phyloP scores from a whole-genome alignment of 2,888 invertebrate genomes.

The Orthosia gothica region DNA sequence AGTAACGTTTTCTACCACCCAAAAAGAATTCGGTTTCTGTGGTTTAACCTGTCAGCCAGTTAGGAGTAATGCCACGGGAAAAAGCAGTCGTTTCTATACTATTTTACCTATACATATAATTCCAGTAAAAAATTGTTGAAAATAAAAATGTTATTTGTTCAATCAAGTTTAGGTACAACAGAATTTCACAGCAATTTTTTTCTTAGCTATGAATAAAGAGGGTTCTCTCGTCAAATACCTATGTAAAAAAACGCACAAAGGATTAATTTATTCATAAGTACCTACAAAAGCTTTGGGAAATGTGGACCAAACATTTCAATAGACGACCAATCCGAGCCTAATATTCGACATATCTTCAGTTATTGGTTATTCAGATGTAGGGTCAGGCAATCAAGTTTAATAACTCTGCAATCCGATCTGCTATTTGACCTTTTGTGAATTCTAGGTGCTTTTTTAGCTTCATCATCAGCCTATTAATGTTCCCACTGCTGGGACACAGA shows the following conservation, averaged over 20 bases:
- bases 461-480: too few relatives aligned
- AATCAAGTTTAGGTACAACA: background rate
- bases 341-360: conserved; percentile 40
- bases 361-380: too few relatives aligned
- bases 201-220: background rate
- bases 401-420: conserved; percentile 45
- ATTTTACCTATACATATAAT: too few relatives aligned
- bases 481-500: too few relatives aligned
- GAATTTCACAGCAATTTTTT: too few relatives aligned
- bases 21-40: too few relatives aligned
- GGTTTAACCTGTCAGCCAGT: too few relatives aligned
- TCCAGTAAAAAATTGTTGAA: too few relatives aligned
- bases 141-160: background rate
- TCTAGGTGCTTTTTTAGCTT: background rate
- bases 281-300: conserved; percentile 27
- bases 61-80: too few relatives aligned
- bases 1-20: too few relatives aligned
- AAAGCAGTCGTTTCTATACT: too few relatives aligned
- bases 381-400: conserved; percentile 46
- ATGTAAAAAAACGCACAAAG: conserved; percentile 3
- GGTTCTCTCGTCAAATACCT: background rate
- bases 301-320: conserved; percentile 32
- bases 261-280: conserved; percentile 35
- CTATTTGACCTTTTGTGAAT: conserved; percentile 29
- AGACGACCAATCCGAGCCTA: background rate